phyloP scores from a whole-genome alignment of 2,797 vertebrate species.

The Pseudomugil gertrudae region DNA sequence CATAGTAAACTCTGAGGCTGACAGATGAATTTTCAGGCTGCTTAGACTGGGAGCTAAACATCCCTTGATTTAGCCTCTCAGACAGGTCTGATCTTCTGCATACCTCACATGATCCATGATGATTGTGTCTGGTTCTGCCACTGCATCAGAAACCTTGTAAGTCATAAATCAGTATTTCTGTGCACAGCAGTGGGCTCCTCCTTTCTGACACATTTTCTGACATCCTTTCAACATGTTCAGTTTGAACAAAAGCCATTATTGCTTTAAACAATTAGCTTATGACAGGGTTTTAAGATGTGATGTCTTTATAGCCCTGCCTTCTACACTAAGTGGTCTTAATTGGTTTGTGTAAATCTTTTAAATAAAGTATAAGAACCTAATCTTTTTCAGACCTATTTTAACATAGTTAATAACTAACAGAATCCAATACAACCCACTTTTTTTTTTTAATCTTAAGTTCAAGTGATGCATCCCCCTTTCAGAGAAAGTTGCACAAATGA shows the following conservation, averaged over 20 bases:
- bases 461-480: background rate
- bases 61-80: conserved; percentile 19
- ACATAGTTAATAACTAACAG: background rate
- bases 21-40: conserved; percentile 31
- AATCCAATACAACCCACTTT: background rate
- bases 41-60: conserved; percentile 17
- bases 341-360: background rate
- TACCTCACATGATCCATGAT: conserved; percentile 10
- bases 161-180: background rate
- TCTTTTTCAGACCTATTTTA: background rate
- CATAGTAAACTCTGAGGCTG: conserved; percentile 35
- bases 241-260: background rate
- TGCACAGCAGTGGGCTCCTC: background rate
- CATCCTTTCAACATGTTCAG: background rate
- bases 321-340: background rate
- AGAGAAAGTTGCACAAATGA: background rate
- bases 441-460: background rate
- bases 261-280: background rate
- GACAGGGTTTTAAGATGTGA: background rate
- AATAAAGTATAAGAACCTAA: background rate
- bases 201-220: background rate
- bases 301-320: background rate
- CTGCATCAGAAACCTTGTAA: background rate
- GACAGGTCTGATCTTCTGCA: conserved; percentile 2
- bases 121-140: background rate